These are phyloP conservation scores for Pachypeltis micranthus DNA, from an alignment of 1,140 invertebrate genomes.

Conservation along the genomic window DNA sequence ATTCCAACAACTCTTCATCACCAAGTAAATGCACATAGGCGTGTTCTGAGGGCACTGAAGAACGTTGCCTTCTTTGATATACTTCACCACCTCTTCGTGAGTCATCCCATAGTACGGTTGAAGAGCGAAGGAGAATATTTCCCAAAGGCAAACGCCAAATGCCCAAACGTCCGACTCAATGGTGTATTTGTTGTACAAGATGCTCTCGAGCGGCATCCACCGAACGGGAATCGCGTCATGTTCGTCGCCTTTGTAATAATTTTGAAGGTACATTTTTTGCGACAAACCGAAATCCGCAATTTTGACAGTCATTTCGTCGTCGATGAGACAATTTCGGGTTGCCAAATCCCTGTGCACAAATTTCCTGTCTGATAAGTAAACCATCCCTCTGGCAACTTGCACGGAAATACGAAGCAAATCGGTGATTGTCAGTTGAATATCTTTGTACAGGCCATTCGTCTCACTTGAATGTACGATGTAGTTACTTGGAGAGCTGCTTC, in stretches of 20 bases:
- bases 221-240: slow-evolving; percentile 86
- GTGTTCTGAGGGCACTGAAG: slow-evolving; percentile 80
- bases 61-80: slow-evolving; percentile 81
- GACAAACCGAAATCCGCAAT: slow-evolving; percentile 92
- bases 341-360: slow-evolving; percentile 94
- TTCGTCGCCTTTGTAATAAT: slow-evolving; percentile 85
- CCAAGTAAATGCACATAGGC: slow-evolving; percentile 74
- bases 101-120: slow-evolving; percentile 92
- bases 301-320: slow-evolving; percentile 87
- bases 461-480: slow-evolving; percentile 49
- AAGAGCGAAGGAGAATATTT: slow-evolving; percentile 85
- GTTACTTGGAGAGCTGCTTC: slow-evolving; percentile 55
- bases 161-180: slow-evolving; percentile 90
- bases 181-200: slow-evolving; percentile 87
- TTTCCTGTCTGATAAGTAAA: slow-evolving; percentile 85
- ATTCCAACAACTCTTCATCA: slow-evolving; percentile 91
- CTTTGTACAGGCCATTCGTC: slow-evolving; percentile 35
- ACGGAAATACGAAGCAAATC: slow-evolving; percentile 70
- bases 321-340: slow-evolving; percentile 89
- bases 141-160: slow-evolving; percentile 86
- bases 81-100: slow-evolving; percentile 87
- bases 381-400: slow-evolving; percentile 87
- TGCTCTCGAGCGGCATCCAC: slow-evolving; percentile 93
- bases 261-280: slow-evolving; percentile 82
- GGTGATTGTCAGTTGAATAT: slow-evolving; percentile 51